phyloP scores from a whole-genome alignment of 2,113 vertebrate species.

The Sinocyclocheilus anshuiensis region DNA sequence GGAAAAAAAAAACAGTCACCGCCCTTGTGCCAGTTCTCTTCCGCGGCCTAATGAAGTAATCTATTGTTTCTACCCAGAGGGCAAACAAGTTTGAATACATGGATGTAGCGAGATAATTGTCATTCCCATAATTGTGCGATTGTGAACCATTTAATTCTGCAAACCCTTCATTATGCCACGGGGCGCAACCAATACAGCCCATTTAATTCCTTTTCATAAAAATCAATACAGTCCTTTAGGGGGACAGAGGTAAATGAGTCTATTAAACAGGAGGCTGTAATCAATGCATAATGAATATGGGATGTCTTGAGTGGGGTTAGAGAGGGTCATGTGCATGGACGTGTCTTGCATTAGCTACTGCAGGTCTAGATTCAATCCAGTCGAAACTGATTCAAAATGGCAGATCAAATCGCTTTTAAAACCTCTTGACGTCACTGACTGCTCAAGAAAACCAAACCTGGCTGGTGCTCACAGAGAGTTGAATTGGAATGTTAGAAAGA shows the following conservation, averaged over 20 bases:
- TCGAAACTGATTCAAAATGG: conserved; percentile 44
- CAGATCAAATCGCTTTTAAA: conserved; percentile 5
- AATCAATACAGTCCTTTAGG: conserved; percentile 67
- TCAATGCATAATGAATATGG: conserved; percentile 68
- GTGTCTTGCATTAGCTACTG: conserved; percentile 38
- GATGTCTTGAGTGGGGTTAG: conserved; percentile 56
- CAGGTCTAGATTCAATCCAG: conserved; percentile 39
- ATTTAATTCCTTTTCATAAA: conserved; percentile 66
- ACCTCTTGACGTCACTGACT: conserved; percentile 28
- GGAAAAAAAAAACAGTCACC: neutral
- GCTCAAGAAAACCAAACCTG: conserved; percentile 1
- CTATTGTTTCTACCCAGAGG: conserved; percentile 44
- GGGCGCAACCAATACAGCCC: conserved; percentile 45
- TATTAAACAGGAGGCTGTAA: conserved; percentile 64
- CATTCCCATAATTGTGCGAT: conserved; percentile 63
- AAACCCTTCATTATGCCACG: conserved; percentile 52
- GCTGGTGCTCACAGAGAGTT: neutral
- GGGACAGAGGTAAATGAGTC: conserved; percentile 62
- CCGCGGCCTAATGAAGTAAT: conserved; percentile 40
- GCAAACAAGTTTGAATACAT: conserved; percentile 56
- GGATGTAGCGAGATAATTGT: conserved; percentile 54
- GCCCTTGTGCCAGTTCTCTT: conserved; percentile 30
- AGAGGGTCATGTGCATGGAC: conserved; percentile 48
- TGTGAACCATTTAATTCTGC: conserved; percentile 62
- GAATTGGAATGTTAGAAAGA: neutral